Evolutionary conservation across 2,797 vertebrate genomes (phyloP), one percentile per base, ranked within the genome.

Genomic region (Schizothorax lantsangensis): DNA sequence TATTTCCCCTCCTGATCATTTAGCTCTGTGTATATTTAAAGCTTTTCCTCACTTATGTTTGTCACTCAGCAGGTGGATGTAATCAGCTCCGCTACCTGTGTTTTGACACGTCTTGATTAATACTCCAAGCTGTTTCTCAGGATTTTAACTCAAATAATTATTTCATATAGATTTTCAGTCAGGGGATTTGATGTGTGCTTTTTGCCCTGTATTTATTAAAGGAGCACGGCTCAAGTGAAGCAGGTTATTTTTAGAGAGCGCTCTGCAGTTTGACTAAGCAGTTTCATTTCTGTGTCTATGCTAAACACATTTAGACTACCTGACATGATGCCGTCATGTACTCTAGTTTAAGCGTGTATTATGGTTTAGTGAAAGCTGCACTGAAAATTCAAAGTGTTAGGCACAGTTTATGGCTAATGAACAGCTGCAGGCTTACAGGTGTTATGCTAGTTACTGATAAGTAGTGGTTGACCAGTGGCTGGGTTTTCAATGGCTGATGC

Each of bases 41-140:
- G 88, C 80, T 88, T 89, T 86, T 91, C 91, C 92, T 91, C 92
- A 92, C 91, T 91, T 90, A 87, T 91, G 88, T 91, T 92, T 91
- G 91, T 91, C 92, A 88, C 88, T 91, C 88, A 91, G 84, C 88
- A 75, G 88, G 87, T 85, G 86, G 84, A 90, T 89, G 89, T 89
- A 91, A 93, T 93, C 92, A 93, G 87, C 88, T 90, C 88, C 86
- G 79, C 86, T 89, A 92, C 90, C 90, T 90, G 91, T 92, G 91
- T 90, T 92, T 90, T 91, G 91, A 91, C 91, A 90, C 81, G 77
- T 86, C 90, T 85, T 93, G 91, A 93, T 92, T 91, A 91, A 92
- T 90, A 90, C 89, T 84, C 92, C 85, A 78, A 64, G 88, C 89
- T 83, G 89, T 89, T 91, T 89, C 89, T 88, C 88, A 75, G 87